A percentile compares a stretch with the other conserved stretches of the same genome.
Conservation (phyloP, 2,888 invertebrate species). For the Drosophila niveifrons region DNA sequence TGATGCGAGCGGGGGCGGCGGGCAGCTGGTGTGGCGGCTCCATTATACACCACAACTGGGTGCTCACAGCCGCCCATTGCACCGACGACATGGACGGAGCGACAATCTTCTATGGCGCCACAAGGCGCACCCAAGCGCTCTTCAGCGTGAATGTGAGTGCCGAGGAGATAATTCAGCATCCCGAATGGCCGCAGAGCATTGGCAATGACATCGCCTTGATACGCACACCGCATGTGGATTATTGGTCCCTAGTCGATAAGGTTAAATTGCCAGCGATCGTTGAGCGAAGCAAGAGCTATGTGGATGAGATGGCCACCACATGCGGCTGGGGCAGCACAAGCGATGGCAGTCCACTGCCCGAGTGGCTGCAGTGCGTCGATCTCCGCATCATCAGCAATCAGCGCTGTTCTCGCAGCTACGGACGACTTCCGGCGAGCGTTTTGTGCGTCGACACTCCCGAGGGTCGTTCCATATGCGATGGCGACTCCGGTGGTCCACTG, state of each 20-base stretch:
- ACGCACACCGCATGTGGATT: conserved; percentile 49
- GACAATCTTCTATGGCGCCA: conserved; percentile 71
- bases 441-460: conserved; percentile 47
- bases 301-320: conserved; percentile 27
- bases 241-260: conserved; percentile 35
- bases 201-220: conserved; percentile 68
- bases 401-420: conserved; percentile 83
- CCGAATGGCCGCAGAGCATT: conserved; percentile 67
- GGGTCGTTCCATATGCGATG: conserved; percentile 57
- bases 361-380: conserved; percentile 62
- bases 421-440: conserved; percentile 59
- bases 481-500: conserved; percentile 67
- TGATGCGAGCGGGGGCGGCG: conserved; percentile 19
- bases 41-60: conserved; percentile 45
- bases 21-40: conserved; percentile 62
- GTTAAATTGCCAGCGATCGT: conserved; percentile 36
- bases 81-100: conserved; percentile 49
- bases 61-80: conserved; percentile 65
- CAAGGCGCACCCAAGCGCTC: conserved; percentile 55
- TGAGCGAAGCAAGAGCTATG: conserved; percentile 26
- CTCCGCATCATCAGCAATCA: conserved; percentile 72
- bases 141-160: conserved; percentile 49
- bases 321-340: conserved; percentile 77
- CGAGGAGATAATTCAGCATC: conserved; percentile 72
- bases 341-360: conserved; percentile 79